Evolutionary conservation across 2,797 vertebrate species (phyloP).

Genomic region (Linurgus olivaceus): DNA sequence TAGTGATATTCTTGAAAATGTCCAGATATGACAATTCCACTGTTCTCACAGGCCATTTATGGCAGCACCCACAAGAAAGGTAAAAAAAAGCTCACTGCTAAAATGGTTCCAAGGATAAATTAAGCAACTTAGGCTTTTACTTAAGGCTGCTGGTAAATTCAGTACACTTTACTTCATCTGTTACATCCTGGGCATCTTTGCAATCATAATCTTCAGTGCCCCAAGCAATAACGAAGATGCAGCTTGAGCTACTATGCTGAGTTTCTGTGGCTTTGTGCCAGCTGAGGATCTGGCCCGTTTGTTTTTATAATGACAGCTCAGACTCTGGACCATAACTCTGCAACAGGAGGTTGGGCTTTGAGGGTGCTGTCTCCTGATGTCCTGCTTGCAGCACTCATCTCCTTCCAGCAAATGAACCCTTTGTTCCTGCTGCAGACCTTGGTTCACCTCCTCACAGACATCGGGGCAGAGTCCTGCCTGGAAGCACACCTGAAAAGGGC

Average conservation of each 20-base stretch:
- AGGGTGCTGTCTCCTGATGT: background rate
- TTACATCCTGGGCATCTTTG: background rate
- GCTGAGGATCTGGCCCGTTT: background rate
- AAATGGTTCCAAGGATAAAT: background rate
- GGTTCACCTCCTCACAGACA: background rate
- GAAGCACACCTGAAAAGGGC: background rate
- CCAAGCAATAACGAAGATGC: background rate
- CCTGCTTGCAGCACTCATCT: background rate
- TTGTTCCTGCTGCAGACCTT: background rate
- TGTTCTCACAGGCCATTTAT: background rate
- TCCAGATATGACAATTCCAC: background rate
- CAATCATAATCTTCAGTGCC: background rate
- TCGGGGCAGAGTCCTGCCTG: background rate
- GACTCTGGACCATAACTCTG: background rate
- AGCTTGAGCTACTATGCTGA: background rate
- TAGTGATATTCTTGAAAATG: background rate
- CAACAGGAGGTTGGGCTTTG: background rate
- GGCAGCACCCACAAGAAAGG: slow-evolving; percentile 8
- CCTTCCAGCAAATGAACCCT: background rate
- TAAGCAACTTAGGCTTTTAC: background rate
- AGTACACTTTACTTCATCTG: background rate
- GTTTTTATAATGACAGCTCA: background rate
- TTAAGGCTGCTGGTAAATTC: background rate
- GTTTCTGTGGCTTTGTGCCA: background rate
- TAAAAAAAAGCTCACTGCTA: slow-evolving; percentile 1